A percentile compares a stretch with the other conserved stretches of the same genome.
These are phyloP conservation scores for Clivina fossor DNA, from an alignment of 2,888 invertebrate genomes.

Conservation along the genomic window DNA sequence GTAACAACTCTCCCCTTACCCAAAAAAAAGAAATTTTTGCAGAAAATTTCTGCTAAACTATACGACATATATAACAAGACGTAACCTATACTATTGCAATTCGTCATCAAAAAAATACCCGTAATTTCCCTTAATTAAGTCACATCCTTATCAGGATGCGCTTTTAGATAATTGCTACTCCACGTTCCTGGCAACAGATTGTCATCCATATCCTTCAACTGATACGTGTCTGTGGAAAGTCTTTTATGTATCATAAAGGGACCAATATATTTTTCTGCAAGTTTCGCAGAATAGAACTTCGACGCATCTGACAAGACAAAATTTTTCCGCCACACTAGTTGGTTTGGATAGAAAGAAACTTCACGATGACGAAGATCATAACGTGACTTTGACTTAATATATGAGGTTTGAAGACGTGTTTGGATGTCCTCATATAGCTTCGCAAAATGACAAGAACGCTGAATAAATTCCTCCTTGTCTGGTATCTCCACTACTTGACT, in stretches of 20 bases:
- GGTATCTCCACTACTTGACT: not conserved
- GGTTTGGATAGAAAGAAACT: not conserved
- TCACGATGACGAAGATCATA: slow-evolving; percentile 19
- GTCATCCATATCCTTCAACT: not conserved
- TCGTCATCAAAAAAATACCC: no score
- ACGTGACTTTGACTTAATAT: not conserved
- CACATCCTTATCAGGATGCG: not conserved
- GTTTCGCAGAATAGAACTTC: slow-evolving; percentile 12
- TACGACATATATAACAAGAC: no score
- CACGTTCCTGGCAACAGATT: not conserved
- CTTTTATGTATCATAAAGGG: slow-evolving; percentile 4
- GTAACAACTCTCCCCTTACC: no score
- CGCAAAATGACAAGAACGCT: not conserved
- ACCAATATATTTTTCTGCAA: slow-evolving; percentile 18
- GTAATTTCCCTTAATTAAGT: no score
- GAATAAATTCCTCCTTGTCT: not conserved
- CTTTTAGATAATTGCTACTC: not conserved
- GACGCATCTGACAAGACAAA: slow-evolving; percentile 8
- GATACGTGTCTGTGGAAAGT: not conserved
- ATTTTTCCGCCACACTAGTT: slow-evolving; percentile 20
- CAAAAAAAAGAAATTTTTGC: no score
- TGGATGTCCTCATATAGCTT: slow-evolving; percentile 11
- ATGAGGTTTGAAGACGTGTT: not conserved
- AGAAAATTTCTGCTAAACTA: no score
- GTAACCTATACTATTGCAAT: no score